phyloP scores from a whole-genome alignment of 2,797 vertebrate species.

The Dermochelys coriacea region DNA sequence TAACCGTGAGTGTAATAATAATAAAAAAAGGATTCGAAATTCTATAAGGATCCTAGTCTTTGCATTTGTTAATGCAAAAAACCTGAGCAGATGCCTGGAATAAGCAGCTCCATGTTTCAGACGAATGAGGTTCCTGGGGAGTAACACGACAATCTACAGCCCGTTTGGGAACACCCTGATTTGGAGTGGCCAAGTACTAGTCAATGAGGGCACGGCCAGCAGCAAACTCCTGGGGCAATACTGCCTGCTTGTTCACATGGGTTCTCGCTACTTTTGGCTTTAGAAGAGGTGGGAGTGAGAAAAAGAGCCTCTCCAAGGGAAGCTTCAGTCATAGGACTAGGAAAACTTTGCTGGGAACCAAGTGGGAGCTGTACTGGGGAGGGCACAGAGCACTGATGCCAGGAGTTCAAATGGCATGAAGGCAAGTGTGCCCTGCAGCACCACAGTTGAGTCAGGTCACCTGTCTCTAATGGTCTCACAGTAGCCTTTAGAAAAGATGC shows the following conservation, averaged over 20 bases:
- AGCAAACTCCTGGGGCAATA: too few species aligned
- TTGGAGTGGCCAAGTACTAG: too few species aligned
- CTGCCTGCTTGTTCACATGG: too few species aligned
- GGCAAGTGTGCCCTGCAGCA: neutral
- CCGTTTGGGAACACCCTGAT: too few species aligned
- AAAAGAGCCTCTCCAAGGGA: too few species aligned
- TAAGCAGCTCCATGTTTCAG: neutral
- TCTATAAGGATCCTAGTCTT: neutral
- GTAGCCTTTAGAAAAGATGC: neutral
- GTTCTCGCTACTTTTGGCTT: too few species aligned
- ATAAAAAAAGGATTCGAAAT: neutral
- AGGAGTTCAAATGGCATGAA: neutral
- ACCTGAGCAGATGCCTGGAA: too few species aligned
- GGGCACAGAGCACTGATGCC: neutral
- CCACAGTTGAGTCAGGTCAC: neutral
- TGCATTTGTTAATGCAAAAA: too few species aligned
- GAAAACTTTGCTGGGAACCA: neutral
- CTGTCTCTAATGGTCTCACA: neutral
- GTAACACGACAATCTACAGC: too few species aligned
- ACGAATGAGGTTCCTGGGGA: neutral
- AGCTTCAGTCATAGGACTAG: neutral
- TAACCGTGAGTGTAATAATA: neutral
- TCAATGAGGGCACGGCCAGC: too few species aligned
- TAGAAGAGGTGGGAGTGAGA: too few species aligned
- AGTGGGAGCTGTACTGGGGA: neutral